Conservation (phyloP, 2,797 vertebrate species). For the Coregonus sp. region DNA sequence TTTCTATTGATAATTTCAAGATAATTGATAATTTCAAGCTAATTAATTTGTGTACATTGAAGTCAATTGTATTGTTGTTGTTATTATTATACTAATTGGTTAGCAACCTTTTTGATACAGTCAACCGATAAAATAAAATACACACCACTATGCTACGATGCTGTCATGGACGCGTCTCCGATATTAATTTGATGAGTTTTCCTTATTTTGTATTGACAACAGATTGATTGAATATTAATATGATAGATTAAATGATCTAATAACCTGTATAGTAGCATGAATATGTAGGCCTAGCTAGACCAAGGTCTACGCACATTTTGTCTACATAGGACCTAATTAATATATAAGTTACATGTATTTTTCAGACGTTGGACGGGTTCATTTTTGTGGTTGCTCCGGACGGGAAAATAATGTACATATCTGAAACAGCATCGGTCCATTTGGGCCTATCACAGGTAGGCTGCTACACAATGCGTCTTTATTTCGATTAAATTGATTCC, state of each 20-base stretch:
- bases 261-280: background rate
- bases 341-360: slow-evolving; percentile 2
- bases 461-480: background rate
- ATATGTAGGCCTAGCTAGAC: background rate
- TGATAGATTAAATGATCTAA: background rate
- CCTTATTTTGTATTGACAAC: background rate
- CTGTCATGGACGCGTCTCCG: background rate
- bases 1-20: background rate
- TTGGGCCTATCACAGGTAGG: slow-evolving; percentile 95
- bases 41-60: background rate
- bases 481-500: background rate
- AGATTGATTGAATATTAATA: background rate
- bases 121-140: background rate
- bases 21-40: background rate
- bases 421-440: slow-evolving; percentile 95
- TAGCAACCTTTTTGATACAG: background rate
- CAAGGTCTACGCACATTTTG: background rate
- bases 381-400: slow-evolving; percentile 97
- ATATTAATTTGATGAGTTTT: background rate
- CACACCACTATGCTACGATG: background rate
- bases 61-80: background rate
- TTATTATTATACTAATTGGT: slow-evolving; percentile 1
- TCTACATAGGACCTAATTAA: background rate
- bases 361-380: slow-evolving; percentile 94
- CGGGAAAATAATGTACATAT: slow-evolving; percentile 99